Percentiles rank a stretch among this genome's conserved stretches.
phyloP scores from a whole-genome alignment of 2,797 vertebrate genomes.

The Rhyacichthys aspro region DNA sequence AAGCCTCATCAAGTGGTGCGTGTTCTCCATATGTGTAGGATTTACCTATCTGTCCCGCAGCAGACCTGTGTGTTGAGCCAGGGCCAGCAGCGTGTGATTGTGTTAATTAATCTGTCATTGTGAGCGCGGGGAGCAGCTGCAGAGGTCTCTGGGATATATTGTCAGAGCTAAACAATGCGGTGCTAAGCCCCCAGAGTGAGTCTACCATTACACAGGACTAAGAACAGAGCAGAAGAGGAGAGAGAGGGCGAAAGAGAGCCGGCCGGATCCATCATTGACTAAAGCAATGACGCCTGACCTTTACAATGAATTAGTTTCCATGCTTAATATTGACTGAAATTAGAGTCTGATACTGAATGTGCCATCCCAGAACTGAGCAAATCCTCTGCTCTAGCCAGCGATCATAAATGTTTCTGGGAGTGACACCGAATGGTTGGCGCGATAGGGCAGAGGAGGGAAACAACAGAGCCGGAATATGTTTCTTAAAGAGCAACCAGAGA shows the following conservation, averaged over 20 bases:
- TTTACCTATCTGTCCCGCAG: slow-evolving; percentile 98
- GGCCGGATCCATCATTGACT: slow-evolving; percentile 91
- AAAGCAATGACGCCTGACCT: slow-evolving; percentile 95
- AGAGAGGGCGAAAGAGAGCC: slow-evolving; percentile 65
- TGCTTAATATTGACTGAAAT: slow-evolving; percentile 94
- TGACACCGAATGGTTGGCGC: slow-evolving; percentile 66
- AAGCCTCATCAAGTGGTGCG: slow-evolving; percentile 81
- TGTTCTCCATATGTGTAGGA: slow-evolving; percentile 90
- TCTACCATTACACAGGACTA: slow-evolving; percentile 93
- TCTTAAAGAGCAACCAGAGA: slow-evolving; percentile 77
- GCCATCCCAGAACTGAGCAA: slow-evolving; percentile 86
- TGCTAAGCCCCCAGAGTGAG: slow-evolving; percentile 94
- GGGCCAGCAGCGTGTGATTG: slow-evolving; percentile 96
- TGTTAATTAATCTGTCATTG: slow-evolving; percentile 99
- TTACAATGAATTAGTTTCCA: slow-evolving; percentile 91
- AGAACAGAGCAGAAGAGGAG: slow-evolving; percentile 74
- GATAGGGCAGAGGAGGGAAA: slow-evolving; percentile 79
- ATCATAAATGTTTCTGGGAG: slow-evolving; percentile 72
- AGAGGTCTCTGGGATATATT: slow-evolving; percentile 94
- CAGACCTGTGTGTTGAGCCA: slow-evolving; percentile 96
- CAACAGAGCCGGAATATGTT: slow-evolving; percentile 84
- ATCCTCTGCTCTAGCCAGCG: slow-evolving; percentile 77
- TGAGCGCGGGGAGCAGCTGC: slow-evolving; percentile 95
- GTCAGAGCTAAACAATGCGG: slow-evolving; percentile 97
- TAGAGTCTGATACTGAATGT: slow-evolving; percentile 87